Conservation (phyloP, 2,888 invertebrate genomes). For the Agriopis leucophaearia region DNA sequence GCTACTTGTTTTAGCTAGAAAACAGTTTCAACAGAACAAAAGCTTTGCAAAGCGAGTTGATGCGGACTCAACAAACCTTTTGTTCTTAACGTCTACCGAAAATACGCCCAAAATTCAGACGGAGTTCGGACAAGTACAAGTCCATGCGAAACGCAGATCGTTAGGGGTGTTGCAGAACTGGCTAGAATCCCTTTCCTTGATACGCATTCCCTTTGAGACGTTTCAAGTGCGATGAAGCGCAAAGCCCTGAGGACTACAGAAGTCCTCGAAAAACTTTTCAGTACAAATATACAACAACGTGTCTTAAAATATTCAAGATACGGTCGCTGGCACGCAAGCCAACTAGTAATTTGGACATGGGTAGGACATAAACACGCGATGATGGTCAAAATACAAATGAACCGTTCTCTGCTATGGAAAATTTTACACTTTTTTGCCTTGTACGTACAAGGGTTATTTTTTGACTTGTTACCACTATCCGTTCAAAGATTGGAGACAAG, state of each 20-base stretch:
- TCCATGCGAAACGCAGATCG: slow-evolving; percentile 50
- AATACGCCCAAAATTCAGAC: slow-evolving; percentile 33
- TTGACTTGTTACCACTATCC: background rate
- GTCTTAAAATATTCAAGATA: slow-evolving; percentile 77
- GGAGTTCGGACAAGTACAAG: slow-evolving; percentile 40
- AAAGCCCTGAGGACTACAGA: slow-evolving; percentile 58
- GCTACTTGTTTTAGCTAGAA: slow-evolving; percentile 2
- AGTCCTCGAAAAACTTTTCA: slow-evolving; percentile 49
- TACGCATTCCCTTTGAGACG: slow-evolving; percentile 50
- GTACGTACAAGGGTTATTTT: slow-evolving; percentile 3
- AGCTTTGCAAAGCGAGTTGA: slow-evolving; percentile 13
- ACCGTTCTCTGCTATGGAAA: slow-evolving; percentile 35
- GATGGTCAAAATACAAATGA: slow-evolving; percentile 62
- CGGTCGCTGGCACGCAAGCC: slow-evolving; percentile 71
- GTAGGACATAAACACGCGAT: slow-evolving; percentile 73
- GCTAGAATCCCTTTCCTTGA: slow-evolving; percentile 53
- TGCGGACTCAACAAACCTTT: slow-evolving; percentile 24
- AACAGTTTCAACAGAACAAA: slow-evolving; percentile 18
- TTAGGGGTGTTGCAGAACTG: slow-evolving; percentile 50
- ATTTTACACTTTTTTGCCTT: slow-evolving; percentile 29
- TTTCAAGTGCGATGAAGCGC: slow-evolving; percentile 66
- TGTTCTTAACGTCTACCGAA: slow-evolving; percentile 29
- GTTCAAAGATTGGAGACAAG: background rate
- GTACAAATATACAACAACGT: slow-evolving; percentile 56
- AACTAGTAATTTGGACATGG: slow-evolving; percentile 71